These are phyloP conservation scores for Trypoxylon attenuatum DNA, from an alignment of 2,888 invertebrate genomes.

Conservation along the genomic window DNA sequence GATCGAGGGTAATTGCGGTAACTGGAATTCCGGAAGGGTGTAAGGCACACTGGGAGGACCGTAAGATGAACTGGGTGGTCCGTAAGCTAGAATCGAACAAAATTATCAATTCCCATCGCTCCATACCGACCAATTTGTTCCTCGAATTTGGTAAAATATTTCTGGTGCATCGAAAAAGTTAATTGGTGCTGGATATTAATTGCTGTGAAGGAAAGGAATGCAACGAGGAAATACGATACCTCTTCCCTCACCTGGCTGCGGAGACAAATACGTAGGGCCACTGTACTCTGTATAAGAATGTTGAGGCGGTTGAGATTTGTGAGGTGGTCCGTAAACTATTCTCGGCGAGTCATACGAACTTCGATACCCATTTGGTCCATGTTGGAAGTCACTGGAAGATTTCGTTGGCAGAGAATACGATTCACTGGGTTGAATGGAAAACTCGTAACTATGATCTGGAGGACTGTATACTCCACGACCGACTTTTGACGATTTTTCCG, in stretches of 20 bases:
- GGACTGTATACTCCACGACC: not conserved
- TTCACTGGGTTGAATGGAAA: constrained; percentile 37
- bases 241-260: constrained; percentile 69
- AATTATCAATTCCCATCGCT: not conserved
- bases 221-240: constrained; percentile 48
- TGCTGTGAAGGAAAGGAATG: not conserved
- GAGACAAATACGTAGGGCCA: constrained; percentile 23
- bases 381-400: constrained; percentile 35
- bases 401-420: constrained; percentile 55
- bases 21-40: constrained; percentile 49
- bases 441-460: constrained; percentile 2
- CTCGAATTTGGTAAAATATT: too few relatives aligned
- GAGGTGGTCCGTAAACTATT: constrained; percentile 2
- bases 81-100: constrained; percentile 70
- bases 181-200: not conserved
- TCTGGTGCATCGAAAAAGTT: not conserved
- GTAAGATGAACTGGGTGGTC: constrained; percentile 69
- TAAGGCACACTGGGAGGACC: constrained; percentile 28
- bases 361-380: not conserved
- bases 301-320: constrained; percentile 2
- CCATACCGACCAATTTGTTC: too few relatives aligned
- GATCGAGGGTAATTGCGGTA: constrained; percentile 67
- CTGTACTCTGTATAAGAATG: constrained; percentile 53
- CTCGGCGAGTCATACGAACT: constrained; percentile 5
- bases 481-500: constrained; percentile 7